These are phyloP conservation scores for Rhineura floridana DNA, from an alignment of 2,113 vertebrate genomes.

Conservation along the genomic window DNA sequence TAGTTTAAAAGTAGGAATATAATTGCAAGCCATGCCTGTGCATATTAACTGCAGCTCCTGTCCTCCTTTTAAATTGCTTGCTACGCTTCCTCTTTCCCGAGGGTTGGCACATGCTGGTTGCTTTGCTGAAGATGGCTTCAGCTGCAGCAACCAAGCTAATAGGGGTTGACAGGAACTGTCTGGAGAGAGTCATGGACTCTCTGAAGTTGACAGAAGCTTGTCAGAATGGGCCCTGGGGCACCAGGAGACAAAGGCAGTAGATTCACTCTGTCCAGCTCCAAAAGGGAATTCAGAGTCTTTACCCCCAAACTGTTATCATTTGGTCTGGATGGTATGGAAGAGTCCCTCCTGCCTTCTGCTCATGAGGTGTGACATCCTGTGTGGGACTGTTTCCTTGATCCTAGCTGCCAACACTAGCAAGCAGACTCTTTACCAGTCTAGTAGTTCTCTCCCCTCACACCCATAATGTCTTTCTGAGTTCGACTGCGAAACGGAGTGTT, in stretches of 20 bases:
- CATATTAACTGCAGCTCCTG: background rate
- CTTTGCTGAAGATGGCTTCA: constrained; percentile 3
- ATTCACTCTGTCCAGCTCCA: background rate
- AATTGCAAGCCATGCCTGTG: background rate
- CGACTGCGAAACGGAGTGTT: background rate
- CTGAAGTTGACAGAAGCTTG: constrained; percentile 9
- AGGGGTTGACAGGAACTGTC: constrained; percentile 46
- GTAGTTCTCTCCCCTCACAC: background rate
- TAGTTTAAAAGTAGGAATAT: accelerated
- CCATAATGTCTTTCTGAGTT: background rate
- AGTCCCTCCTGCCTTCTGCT: background rate
- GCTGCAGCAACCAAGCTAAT: background rate
- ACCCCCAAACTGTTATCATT: background rate
- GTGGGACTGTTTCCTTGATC: background rate
- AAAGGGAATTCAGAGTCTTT: background rate
- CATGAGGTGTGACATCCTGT: accelerated
- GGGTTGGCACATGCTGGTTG: accelerated
- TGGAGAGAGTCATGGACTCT: constrained; percentile 19
- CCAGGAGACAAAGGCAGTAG: background rate
- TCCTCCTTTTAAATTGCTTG: background rate
- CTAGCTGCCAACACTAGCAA: accelerated
- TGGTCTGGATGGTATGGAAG: background rate
- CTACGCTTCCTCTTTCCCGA: accelerated
- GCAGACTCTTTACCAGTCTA: background rate
- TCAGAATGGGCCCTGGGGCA: constrained; percentile 32